These are phyloP conservation scores for Oeneis ivallda DNA, from an alignment of 2,888 invertebrate genomes.

Conservation along the genomic window DNA sequence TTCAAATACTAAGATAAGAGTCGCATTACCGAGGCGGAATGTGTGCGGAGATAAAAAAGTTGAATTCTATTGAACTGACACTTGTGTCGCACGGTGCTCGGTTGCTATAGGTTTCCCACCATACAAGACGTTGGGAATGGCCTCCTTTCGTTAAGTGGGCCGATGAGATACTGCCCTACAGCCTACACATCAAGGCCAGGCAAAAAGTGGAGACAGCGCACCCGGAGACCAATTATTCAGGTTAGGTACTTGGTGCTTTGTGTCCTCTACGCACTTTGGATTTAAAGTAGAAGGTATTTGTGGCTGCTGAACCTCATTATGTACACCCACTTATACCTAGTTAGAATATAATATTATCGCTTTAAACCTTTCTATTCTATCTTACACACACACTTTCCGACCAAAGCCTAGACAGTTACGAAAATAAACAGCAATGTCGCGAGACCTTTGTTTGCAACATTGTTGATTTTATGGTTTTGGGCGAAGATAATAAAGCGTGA, in stretches of 20 bases:
- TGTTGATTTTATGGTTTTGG: too few relatives aligned
- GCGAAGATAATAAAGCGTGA: too few relatives aligned
- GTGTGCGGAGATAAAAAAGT: slow-evolving; percentile 21
- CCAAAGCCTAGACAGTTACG: too few relatives aligned
- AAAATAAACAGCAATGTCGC: too few relatives aligned
- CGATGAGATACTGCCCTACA: slow-evolving; percentile 62
- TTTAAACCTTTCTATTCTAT: not conserved
- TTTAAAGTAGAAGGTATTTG: slow-evolving; percentile 32
- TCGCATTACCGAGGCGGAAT: slow-evolving; percentile 16
- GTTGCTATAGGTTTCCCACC: slow-evolving; percentile 64
- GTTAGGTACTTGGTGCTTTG: slow-evolving; percentile 50
- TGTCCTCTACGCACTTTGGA: slow-evolving; percentile 37
- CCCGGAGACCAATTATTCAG: slow-evolving; percentile 65
- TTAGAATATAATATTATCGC: not conserved
- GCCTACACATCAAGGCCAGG: slow-evolving; percentile 66
- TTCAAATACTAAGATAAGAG: slow-evolving; percentile 5
- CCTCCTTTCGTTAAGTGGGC: slow-evolving; percentile 65
- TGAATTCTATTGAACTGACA: slow-evolving; percentile 21
- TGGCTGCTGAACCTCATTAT: slow-evolving; percentile 1
- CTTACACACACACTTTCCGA: too few relatives aligned
- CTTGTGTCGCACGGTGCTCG: slow-evolving; percentile 15
- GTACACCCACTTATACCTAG: not conserved
- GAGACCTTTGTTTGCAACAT: too few relatives aligned
- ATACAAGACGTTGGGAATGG: slow-evolving; percentile 60
- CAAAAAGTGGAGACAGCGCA: slow-evolving; percentile 62